phyloP scores from a whole-genome alignment of 2,113 vertebrate species.

The Myocastor coypus region DNA sequence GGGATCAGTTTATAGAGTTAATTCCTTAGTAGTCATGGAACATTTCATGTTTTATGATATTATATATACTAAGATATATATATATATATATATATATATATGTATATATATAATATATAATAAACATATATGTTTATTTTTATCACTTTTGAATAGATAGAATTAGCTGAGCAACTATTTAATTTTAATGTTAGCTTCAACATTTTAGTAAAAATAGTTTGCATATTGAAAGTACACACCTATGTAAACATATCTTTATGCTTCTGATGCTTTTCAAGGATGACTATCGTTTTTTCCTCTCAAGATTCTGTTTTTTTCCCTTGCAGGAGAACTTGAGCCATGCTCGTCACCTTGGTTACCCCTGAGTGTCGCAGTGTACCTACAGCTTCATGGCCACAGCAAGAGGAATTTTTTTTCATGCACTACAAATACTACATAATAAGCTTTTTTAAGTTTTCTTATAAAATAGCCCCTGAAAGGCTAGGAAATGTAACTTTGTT shows the following conservation, averaged over 20 bases:
- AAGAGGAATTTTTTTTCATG: constrained; percentile 28
- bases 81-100: too few relatives aligned
- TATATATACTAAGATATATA: not conserved
- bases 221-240: not conserved
- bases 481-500: not conserved
- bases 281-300: not conserved
- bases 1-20: constrained; percentile 24
- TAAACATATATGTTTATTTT: not conserved
- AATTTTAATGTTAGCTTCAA: not conserved
- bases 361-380: not conserved
- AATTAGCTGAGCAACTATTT: constrained; percentile 4
- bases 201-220: not conserved
- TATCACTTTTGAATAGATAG: not conserved
- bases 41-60: not conserved
- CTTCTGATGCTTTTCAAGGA: constrained; percentile 10
- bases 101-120: too few relatives aligned
- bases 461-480: not conserved
- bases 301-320: not conserved
- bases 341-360: not conserved
- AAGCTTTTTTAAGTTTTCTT: not conserved
- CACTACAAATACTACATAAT: not conserved
- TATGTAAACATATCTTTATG: not conserved
- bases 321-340: not conserved
- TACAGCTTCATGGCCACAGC: not conserved
- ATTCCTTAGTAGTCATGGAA: not conserved